A percentile compares a stretch with the other conserved stretches of the same genome.
Conservation (phyloP, 2,113 vertebrate genomes). For the Halichoerus grypus region DNA sequence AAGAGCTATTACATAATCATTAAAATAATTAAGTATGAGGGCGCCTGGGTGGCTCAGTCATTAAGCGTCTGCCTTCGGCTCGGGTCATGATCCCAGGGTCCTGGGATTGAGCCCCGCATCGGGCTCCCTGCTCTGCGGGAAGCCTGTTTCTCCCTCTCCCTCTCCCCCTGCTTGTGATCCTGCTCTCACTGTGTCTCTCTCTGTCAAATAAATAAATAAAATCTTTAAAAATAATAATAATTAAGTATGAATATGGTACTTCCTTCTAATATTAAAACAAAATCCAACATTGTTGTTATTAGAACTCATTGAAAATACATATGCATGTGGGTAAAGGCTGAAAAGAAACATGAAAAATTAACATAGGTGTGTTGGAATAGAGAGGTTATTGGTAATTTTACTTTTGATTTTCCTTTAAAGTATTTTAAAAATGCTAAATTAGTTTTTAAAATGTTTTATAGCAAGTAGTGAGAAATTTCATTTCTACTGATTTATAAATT, state of each 20-base stretch:
- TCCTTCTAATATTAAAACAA: conserved; percentile 1
- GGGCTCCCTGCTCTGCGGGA: no score
- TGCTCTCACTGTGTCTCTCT: no score
- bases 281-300: conserved; percentile 14
- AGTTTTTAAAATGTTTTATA: not conserved
- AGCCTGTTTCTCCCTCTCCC: no score
- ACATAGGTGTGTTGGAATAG: conserved; percentile 12
- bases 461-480: not conserved
- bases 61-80: no score
- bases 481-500: conserved; percentile 16
- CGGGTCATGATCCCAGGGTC: no score
- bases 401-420: not conserved
- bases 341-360: conserved; percentile 46
- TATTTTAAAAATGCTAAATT: not conserved
- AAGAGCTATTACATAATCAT: not conserved
- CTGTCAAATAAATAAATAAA: no score
- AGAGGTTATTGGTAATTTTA: conserved; percentile 12
- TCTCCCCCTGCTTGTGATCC: no score
- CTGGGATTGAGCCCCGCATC: no score
- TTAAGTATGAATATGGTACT: not conserved
- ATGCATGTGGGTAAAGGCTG: not conserved
- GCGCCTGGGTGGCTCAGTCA: no score
- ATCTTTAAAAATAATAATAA: not conserved
- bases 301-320: not conserved
- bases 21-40: conserved; percentile 19